These are phyloP conservation scores for Megaptera novaeangliae DNA, from an alignment of 2,113 vertebrate species.

Conservation along the genomic window DNA sequence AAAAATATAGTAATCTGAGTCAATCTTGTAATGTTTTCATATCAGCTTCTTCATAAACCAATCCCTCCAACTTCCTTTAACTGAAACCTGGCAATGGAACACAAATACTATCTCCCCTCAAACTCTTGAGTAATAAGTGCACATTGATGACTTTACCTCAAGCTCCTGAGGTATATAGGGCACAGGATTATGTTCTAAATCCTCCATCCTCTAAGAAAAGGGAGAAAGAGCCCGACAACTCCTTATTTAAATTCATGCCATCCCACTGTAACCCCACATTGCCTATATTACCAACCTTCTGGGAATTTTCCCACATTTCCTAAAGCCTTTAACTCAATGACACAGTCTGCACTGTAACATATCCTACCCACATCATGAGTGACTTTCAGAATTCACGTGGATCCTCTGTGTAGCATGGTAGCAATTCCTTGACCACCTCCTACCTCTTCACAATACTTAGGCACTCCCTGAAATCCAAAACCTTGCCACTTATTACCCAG, in stretches of 20 bases:
- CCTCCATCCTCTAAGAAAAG: neutral
- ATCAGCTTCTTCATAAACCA: neutral
- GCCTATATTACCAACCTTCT: neutral
- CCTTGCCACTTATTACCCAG: neutral
- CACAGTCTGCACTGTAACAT: neutral
- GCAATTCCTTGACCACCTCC: neutral
- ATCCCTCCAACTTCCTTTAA: neutral
- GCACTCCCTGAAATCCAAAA: neutral
- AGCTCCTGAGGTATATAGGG: neutral
- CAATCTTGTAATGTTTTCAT: neutral
- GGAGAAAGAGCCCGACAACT: neutral
- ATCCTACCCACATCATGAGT: neutral
- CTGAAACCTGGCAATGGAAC: neutral
- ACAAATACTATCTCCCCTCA: neutral
- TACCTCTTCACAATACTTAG: neutral
- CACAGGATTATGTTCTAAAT: neutral
- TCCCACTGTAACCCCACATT: neutral
- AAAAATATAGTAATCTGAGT: neutral
- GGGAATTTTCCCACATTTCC: neutral
- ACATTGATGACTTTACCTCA: neutral
- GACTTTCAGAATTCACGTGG: neutral
- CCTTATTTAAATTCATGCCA: neutral
- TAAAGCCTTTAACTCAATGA: neutral
- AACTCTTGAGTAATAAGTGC: neutral
- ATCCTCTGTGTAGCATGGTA: neutral